These are phyloP conservation scores for Eupleurogrammus muticus DNA, from an alignment of 2,797 vertebrate species.

Conservation along the genomic window DNA sequence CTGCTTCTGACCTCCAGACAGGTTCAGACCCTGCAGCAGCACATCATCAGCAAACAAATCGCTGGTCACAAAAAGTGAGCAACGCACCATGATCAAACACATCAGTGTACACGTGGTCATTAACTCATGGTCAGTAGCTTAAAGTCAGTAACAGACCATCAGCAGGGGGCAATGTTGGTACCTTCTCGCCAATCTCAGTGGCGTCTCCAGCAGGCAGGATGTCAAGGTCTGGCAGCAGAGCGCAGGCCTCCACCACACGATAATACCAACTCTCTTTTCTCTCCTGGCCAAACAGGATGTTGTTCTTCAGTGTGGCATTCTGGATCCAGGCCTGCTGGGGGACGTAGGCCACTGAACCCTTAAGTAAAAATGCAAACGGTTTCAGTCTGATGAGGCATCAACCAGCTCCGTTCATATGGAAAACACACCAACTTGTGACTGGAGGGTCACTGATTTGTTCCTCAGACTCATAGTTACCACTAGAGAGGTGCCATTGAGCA, in stretches of 20 bases:
- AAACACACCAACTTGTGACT: no score
- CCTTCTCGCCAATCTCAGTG: conserved; percentile 96
- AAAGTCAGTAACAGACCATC: no score
- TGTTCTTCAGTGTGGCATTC: conserved; percentile 89
- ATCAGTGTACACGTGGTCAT: background rate
- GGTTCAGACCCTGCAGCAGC: conserved; percentile 88
- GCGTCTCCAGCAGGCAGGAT: conserved; percentile 88
- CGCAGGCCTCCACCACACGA: conserved; percentile 88
- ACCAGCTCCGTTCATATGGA: no score
- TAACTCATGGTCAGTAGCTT: background rate
- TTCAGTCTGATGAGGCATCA: background rate
- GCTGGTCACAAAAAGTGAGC: no score
- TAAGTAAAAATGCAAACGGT: background rate
- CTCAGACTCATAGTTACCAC: no score
- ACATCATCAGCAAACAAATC: background rate
- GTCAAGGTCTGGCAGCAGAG: conserved; percentile 90
- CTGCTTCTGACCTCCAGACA: conserved; percentile 95
- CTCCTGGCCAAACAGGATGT: conserved; percentile 89
- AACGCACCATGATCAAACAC: background rate
- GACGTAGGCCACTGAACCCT: conserved; percentile 90
- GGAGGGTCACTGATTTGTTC: no score
- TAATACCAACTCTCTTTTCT: conserved; percentile 84
- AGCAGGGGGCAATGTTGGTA: conserved; percentile 35
- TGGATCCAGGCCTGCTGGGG: conserved; percentile 96
- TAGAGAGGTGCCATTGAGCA: no score